Conservation (phyloP, 2,888 invertebrate species). For the Stenodera caucasica region DNA sequence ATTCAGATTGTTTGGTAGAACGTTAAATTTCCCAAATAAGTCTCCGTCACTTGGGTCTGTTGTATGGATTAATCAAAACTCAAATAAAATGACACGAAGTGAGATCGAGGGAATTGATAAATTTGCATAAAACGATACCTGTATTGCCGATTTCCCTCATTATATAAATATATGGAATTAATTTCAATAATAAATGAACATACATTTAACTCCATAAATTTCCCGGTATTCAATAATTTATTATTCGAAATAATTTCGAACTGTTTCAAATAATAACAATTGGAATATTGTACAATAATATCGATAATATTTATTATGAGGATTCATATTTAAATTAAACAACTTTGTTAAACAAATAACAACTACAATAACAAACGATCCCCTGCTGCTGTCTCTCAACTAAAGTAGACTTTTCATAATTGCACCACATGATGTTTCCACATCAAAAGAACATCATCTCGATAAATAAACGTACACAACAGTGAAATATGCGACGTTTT, state of each 20-base stretch:
- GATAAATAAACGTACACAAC: background rate
- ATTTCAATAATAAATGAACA: too few relatives aligned
- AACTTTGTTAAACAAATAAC: background rate
- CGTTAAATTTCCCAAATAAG: slow-evolving; percentile 34
- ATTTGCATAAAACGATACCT: too few relatives aligned
- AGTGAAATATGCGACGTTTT: background rate
- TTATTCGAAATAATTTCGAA: too few relatives aligned
- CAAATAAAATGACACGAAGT: background rate
- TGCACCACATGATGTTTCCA: background rate
- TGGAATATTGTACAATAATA: background rate
- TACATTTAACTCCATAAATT: too few relatives aligned
- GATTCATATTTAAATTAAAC: background rate
- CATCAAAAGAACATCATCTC: background rate
- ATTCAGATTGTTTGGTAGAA: slow-evolving; percentile 29
- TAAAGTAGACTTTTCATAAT: background rate
- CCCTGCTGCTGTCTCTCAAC: background rate
- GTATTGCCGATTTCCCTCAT: too few relatives aligned
- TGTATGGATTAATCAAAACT: slow-evolving; percentile 31
- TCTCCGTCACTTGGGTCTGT: slow-evolving; percentile 30
- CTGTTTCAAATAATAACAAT: background rate
- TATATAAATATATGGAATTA: too few relatives aligned
- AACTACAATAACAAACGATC: background rate
- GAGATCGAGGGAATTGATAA: background rate
- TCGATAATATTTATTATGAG: background rate
- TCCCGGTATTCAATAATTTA: too few relatives aligned